A percentile compares a stretch with the other conserved stretches of the same genome.
phyloP scores from a whole-genome alignment of 2,113 vertebrate genomes.

The Colossoma macropomum region DNA sequence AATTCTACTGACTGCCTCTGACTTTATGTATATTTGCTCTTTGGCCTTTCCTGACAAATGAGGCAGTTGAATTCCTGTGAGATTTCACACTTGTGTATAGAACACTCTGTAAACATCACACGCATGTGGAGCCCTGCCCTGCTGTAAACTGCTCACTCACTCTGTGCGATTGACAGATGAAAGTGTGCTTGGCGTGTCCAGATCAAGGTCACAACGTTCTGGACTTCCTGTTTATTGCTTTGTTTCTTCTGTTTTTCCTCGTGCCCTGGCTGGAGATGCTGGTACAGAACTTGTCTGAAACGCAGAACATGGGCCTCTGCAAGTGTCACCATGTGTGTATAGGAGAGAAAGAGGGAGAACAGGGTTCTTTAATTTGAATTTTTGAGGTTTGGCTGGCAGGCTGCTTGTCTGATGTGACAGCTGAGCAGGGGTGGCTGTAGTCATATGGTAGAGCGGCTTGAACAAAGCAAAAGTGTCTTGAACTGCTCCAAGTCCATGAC shows the following conservation, averaged over 20 bases:
- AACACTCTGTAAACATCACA: conserved; percentile 63
- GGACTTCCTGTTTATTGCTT: conserved; percentile 74
- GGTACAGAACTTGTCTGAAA: conserved; percentile 53
- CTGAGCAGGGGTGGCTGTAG: conserved; percentile 41
- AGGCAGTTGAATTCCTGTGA: conserved; percentile 33
- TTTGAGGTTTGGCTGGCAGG: conserved; percentile 57
- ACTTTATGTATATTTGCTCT: neutral
- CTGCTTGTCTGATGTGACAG: conserved; percentile 56
- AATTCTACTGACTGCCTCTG: neutral
- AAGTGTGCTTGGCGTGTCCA: conserved; percentile 55
- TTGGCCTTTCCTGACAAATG: conserved; percentile 34
- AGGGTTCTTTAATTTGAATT: conserved; percentile 56
- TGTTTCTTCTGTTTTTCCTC: conserved; percentile 56
- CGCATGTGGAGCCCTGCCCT: conserved; percentile 52
- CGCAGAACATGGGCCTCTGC: conserved; percentile 37
- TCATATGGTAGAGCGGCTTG: conserved; percentile 28
- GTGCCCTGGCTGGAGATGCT: conserved; percentile 7
- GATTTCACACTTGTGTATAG: conserved; percentile 46
- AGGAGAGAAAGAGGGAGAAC: conserved; percentile 32
- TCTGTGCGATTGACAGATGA: conserved; percentile 63
- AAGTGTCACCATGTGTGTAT: conserved; percentile 28
- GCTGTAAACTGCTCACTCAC: conserved; percentile 48
- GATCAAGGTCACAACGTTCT: conserved; percentile 58
- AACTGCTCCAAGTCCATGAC: conserved; percentile 20
- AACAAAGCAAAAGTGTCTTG: neutral